A percentile compares a stretch with the other conserved stretches of the same genome.
Conservation (phyloP, 2,888 invertebrate genomes). For the Standfussiana lucernea region DNA sequence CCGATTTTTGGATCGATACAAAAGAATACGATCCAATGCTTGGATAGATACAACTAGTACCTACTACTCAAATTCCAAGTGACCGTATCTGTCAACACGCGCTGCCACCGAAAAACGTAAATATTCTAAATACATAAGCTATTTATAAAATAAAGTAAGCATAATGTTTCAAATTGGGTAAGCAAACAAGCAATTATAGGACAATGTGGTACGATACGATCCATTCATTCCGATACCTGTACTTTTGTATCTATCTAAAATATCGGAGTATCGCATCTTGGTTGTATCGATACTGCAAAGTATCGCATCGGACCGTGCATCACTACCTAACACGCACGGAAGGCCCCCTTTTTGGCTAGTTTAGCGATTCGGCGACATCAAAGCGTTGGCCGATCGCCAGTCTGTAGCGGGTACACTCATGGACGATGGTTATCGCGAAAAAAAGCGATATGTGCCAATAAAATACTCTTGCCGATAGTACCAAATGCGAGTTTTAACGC, state of each 20-base stretch:
- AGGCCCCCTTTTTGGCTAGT: slow-evolving; percentile 66
- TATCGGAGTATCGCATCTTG: neutral
- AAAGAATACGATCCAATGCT: neutral
- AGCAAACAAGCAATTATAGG: neutral
- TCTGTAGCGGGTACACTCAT: slow-evolving; percentile 51
- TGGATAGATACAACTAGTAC: neutral
- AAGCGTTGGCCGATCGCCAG: slow-evolving; percentile 67
- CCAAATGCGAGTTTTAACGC: slow-evolving; percentile 43
- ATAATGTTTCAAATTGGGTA: neutral
- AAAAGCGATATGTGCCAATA: slow-evolving; percentile 41
- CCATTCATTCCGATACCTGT: neutral
- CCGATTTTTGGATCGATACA: neutral
- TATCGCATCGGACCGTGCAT: neutral
- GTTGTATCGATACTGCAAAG: neutral
- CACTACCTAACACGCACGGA: slow-evolving; percentile 28
- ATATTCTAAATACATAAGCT: neutral
- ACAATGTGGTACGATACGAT: neutral
- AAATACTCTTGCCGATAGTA: slow-evolving; percentile 33
- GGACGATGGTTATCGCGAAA: slow-evolving; percentile 56
- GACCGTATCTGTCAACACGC: neutral
- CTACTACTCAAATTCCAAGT: neutral
- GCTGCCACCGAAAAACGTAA: neutral
- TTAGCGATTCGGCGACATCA: slow-evolving; percentile 68
- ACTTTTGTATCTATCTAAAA: neutral
- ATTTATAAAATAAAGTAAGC: neutral